These are phyloP conservation scores for Apodemia duryi DNA, from an alignment of 2,888 invertebrate species.

Conservation along the genomic window DNA sequence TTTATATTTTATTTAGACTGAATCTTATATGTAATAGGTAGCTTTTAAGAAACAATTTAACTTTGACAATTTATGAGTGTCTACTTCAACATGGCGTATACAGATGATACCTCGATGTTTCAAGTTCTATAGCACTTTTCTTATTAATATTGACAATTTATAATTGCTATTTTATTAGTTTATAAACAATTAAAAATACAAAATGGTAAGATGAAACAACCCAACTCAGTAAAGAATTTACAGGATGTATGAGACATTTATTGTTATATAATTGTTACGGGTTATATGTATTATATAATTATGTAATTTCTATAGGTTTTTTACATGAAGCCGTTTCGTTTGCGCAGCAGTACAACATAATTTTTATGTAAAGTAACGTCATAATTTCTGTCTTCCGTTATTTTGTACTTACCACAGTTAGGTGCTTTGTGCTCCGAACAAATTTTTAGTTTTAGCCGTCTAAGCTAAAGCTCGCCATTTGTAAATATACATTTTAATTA, in stretches of 20 bases:
- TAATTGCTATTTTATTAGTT: too few relatives aligned
- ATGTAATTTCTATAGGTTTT: background rate
- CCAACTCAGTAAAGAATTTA: background rate
- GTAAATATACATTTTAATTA: conserved; percentile 60
- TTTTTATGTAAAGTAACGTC: background rate
- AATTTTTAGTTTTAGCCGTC: conserved; percentile 41
- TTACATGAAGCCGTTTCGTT: background rate
- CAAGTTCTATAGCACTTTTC: too few relatives aligned
- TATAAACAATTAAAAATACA: too few relatives aligned
- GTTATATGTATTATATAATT: background rate
- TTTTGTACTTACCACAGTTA: conserved; percentile 65
- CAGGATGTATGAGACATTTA: conserved; percentile 1
- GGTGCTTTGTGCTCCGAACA: conserved; percentile 55
- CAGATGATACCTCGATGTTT: too few relatives aligned
- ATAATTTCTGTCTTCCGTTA: conserved; percentile 60
- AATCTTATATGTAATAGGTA: too few relatives aligned
- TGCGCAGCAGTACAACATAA: conserved; percentile 1
- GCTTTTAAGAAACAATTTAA: too few relatives aligned
- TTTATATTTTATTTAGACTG: too few relatives aligned
- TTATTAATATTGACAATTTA: too few relatives aligned
- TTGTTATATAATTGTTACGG: conserved; percentile 11
- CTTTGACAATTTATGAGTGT: too few relatives aligned
- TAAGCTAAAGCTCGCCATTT: conserved; percentile 63
- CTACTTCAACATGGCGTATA: too few relatives aligned
- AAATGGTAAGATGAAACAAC: too few relatives aligned